Percentiles rank a stretch among this genome's conserved stretches.
These are phyloP conservation scores for Digitonthophagus gazella DNA, from an alignment of 2,888 invertebrate genomes.

Conservation along the genomic window DNA sequence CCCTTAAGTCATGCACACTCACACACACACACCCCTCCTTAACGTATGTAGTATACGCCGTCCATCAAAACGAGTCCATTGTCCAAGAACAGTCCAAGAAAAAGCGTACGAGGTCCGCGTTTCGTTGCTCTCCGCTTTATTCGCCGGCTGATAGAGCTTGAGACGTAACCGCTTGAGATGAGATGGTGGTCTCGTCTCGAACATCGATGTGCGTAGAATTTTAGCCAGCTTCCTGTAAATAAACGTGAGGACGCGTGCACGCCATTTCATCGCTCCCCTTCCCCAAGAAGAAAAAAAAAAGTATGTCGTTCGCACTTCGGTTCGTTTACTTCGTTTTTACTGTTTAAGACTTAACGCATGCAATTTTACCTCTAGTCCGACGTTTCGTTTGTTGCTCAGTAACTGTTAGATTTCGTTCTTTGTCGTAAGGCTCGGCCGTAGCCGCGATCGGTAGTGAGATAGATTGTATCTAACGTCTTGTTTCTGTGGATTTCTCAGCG, in stretches of 20 bases:
- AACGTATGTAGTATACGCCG: slow-evolving; percentile 43
- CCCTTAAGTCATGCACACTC: slow-evolving; percentile 39
- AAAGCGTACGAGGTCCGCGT: not conserved
- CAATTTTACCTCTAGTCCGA: slow-evolving; percentile 15
- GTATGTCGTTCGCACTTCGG: not conserved
- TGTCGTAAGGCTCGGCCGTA: not conserved
- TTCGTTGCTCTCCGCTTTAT: not conserved
- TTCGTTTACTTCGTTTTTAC: not conserved
- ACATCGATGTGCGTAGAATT: not conserved
- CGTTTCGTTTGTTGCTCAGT: slow-evolving; percentile 9
- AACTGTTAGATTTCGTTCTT: slow-evolving; percentile 13
- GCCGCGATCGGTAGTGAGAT: slow-evolving; percentile 4
- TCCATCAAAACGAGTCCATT: slow-evolving; percentile 38
- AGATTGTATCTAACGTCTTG: not conserved
- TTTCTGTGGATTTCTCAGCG: slow-evolving; percentile 36
- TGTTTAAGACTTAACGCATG: slow-evolving; percentile 5
- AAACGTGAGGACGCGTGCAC: not conserved
- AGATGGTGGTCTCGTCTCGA: not conserved
- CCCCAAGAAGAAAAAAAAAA: not conserved
- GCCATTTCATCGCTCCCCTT: not conserved
- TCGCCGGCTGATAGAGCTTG: not conserved
- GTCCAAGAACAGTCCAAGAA: slow-evolving; percentile 3
- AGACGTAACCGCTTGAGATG: no score
- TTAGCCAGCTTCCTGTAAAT: not conserved
- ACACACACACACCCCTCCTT: slow-evolving; percentile 46